Evolutionary conservation across 2,888 invertebrate genomes (phyloP).

Genomic region (Conus canariensis): DNA sequence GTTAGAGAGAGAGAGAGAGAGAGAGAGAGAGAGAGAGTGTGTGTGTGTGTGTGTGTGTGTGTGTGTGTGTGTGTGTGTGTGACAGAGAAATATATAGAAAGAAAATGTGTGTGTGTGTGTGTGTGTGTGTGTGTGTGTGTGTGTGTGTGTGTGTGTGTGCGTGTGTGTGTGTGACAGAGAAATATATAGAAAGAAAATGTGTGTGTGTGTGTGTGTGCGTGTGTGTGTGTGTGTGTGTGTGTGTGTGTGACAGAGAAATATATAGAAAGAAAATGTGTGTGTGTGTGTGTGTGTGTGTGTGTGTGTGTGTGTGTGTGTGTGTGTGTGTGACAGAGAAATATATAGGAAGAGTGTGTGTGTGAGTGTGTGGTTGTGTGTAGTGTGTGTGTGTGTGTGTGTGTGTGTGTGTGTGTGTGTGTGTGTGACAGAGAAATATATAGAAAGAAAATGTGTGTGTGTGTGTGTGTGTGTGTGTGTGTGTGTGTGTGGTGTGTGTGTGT

Average conservation of each 20-base stretch:
- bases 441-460: not conserved
- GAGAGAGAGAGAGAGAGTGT: too few species aligned
- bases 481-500: constrained; percentile 4
- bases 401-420: not conserved
- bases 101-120: too few species aligned
- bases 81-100: not conserved
- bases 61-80: too few species aligned
- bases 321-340: not conserved
- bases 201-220: not conserved
- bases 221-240: not conserved
- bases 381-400: not conserved
- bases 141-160: too few species aligned
- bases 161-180: too few species aligned
- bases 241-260: too few species aligned
- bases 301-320: constrained; percentile 14
- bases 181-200: too few species aligned
- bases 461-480: not conserved
- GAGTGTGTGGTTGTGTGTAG: not conserved
- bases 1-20: not conserved
- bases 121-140: too few species aligned
- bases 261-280: too few species aligned
- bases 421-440: too few species aligned
- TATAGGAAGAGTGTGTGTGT: not conserved
- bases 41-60: too few species aligned
- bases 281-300: not conserved